Evolutionary conservation across 92 coral and sea anemone species (phyloP).

Genomic region (Pocillopora grandis): DNA sequence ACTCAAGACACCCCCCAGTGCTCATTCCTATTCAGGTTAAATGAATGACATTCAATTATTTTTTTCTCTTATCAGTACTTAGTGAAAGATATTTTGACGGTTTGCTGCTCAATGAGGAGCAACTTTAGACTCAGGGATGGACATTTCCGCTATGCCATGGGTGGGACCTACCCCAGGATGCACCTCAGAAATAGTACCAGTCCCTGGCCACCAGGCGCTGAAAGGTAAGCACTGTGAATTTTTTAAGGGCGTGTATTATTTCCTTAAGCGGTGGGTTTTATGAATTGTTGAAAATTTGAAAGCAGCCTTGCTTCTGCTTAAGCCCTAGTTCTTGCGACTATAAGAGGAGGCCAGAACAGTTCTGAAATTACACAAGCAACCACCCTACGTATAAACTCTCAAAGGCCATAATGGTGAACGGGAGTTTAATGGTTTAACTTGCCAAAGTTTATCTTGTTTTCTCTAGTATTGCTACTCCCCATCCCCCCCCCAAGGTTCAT

Average conservation of each 20-base stretch:
- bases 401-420: too few relatives aligned
- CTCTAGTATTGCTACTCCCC: too few relatives aligned
- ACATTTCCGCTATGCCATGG: conserved; percentile 84
- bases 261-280: too few relatives aligned
- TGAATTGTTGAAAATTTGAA: too few relatives aligned
- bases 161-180: conserved; percentile 81
- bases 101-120: conserved; percentile 80
- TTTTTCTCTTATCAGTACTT: conserved; percentile 59
- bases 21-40: background rate
- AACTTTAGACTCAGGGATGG: conserved; percentile 85
- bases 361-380: too few relatives aligned
- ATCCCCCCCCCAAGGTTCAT: too few relatives aligned
- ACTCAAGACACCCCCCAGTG: background rate
- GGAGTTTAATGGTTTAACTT: too few relatives aligned
- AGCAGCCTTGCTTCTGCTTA: too few relatives aligned
- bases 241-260: background rate
- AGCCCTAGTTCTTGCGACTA: too few relatives aligned
- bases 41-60: background rate
- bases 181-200: conserved; percentile 83
- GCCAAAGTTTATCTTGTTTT: too few relatives aligned
- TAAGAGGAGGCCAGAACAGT: too few relatives aligned
- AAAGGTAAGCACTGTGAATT: conserved; percentile 39
- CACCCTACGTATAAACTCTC: too few relatives aligned
- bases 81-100: conserved; percentile 83
- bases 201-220: conserved; percentile 84